Base-by-base conservation (phyloP, 2,797 vertebrate species). In the Morus bassanus region DNA sequence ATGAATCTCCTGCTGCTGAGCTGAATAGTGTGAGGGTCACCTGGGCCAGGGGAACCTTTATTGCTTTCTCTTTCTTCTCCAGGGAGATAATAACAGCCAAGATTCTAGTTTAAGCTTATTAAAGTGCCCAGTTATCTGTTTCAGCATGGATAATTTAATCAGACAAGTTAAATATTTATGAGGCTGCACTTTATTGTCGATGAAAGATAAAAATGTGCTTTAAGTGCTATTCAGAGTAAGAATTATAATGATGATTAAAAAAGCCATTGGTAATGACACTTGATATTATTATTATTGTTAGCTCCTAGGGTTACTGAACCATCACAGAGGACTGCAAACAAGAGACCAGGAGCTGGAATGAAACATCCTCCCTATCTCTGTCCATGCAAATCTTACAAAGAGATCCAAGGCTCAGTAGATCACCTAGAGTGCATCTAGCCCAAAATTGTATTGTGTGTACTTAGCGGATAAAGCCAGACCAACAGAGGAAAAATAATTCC, bases 141-240 rank as follows among this genome's bases (percentile, higher is more conserved):
- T 96, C 92, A 96, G 90, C 74, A 73, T 60, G 67, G 93, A 83
- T 94, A 96, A 93, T 97, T 97, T 94, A 94, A 96, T 93, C 94
- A 93, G 95, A 92, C 27, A 87, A 93, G 78, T 95, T 97, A 97
- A 98, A 97, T 98, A 97, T 98, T 96, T 97, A 98, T 96, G 94
- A 97, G 95, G 87, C 73, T 95, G 87, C 83, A 67, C 77, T 86
- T 95, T 95, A 94, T 94, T 96, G 88, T 95, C 85, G 7, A 96
- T n/a, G 1, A 94, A 96, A 96, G 96, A 96, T 70, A 96, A 96
- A 97, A 95, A 78, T 37, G 68, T 93, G 69, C 76, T 91, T 78
- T 94, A 97, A 95, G 88, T 85, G 93, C 87, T 92, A 87, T 72
- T 96, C 93, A 92, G 80, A 93, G 46, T 50, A 95, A 96, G 95